Evolutionary conservation across 2,797 vertebrate species (phyloP).

Genomic region (Mycteria americana): DNA sequence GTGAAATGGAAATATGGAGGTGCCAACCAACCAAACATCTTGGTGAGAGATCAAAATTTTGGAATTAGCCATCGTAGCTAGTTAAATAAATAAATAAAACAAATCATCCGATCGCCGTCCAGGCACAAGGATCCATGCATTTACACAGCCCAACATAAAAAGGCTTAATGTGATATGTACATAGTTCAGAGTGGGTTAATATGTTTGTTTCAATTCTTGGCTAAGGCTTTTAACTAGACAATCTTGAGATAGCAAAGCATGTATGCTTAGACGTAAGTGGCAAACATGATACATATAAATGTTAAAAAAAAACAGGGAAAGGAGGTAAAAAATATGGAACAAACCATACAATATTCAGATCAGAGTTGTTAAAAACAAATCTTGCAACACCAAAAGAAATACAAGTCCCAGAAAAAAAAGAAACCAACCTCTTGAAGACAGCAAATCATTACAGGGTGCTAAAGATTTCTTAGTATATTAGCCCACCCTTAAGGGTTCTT

Average conservation of each 20-base stretch:
- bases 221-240: background rate
- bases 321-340: background rate
- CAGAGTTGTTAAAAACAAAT: constrained; percentile 46
- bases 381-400: background rate
- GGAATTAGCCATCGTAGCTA: background rate
- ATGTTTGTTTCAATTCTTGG: background rate
- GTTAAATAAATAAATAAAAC: background rate
- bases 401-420: constrained; percentile 7
- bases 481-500: constrained; percentile 44
- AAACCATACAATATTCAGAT: constrained; percentile 8
- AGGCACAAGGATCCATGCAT: background rate
- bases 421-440: constrained; percentile 22
- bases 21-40: background rate
- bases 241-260: background rate
- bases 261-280: background rate
- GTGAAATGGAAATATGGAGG: background rate
- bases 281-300: background rate
- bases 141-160: background rate
- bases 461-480: constrained; percentile 58
- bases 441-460: constrained; percentile 62
- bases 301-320: background rate
- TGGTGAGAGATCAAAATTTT: background rate
- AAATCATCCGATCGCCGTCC: background rate
- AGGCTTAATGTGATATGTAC: background rate
- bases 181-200: background rate